Evolutionary conservation across 1,140 invertebrate genomes (phyloP).

Genomic region (Luehdorfia chinensis): DNA sequence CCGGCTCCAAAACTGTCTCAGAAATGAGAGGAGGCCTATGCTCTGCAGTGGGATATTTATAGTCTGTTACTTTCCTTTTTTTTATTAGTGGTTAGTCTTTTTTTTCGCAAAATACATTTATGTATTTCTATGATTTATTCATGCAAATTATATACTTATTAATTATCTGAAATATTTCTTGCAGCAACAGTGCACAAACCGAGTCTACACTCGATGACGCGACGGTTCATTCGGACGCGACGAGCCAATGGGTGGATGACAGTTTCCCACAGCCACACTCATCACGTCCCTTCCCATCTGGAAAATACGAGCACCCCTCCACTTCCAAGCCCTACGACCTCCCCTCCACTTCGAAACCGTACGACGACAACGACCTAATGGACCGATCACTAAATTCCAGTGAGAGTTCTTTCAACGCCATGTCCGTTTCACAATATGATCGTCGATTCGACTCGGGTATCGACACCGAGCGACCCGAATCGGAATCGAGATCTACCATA

Average conservation of each 20-base stretch:
- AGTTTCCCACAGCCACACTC: slow-evolving; percentile 52
- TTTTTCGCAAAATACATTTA: too few relatives aligned
- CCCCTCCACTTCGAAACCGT: slow-evolving; percentile 53
- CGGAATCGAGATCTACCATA: slow-evolving; percentile 45
- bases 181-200: slow-evolving; percentile 32
- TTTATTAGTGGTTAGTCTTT: not conserved
- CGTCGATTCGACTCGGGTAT: slow-evolving; percentile 52
- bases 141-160: too few relatives aligned
- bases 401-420: slow-evolving; percentile 67
- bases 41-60: too few relatives aligned
- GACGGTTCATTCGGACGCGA: slow-evolving; percentile 63
- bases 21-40: too few relatives aligned
- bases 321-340: slow-evolving; percentile 52
- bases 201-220: slow-evolving; percentile 41
- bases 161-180: too few relatives aligned
- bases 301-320: slow-evolving; percentile 51
- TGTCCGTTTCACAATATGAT: slow-evolving; percentile 60
- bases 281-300: slow-evolving; percentile 32
- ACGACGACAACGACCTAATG: slow-evolving; percentile 59
- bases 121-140: too few relatives aligned
- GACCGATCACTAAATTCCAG: slow-evolving; percentile 63
- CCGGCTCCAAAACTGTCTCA: too few relatives aligned
- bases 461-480: slow-evolving; percentile 40
- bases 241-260: slow-evolving; percentile 74
- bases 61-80: too few relatives aligned